Percentiles rank a stretch among this genome's conserved stretches.
Conservation (phyloP, 2,113 vertebrate species). For the Amphiprion percula region DNA sequence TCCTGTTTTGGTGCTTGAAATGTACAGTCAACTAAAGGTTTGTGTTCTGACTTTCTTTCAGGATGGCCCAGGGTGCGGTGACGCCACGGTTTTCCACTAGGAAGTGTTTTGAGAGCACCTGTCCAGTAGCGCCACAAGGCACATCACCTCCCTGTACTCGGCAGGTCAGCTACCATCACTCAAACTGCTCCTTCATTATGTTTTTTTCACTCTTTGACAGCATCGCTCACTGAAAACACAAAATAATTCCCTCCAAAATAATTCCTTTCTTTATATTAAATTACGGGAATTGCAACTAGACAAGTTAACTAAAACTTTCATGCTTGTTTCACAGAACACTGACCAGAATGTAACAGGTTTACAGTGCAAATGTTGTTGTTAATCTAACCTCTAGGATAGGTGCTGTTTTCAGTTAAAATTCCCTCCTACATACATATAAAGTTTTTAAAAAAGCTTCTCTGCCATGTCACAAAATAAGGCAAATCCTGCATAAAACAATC, state of each 20-base stretch:
- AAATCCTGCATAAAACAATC: neutral
- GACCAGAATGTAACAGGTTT: conserved; percentile 7
- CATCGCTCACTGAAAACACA: conserved; percentile 52
- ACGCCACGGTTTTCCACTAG: conserved; percentile 29
- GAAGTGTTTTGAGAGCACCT: conserved; percentile 69
- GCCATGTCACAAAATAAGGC: neutral
- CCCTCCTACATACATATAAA: too few relatives aligned
- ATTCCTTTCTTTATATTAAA: neutral
- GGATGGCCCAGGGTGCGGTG: conserved; percentile 37
- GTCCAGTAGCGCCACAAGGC: conserved; percentile 69
- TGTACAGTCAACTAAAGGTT: conserved; percentile 18
- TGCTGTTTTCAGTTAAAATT: too few relatives aligned
- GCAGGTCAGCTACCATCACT: conserved; percentile 79
- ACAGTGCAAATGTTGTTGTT: neutral
- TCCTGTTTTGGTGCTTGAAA: neutral
- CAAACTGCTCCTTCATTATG: conserved; percentile 67
- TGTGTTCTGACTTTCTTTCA: conserved; percentile 20
- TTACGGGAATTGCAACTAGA: neutral
- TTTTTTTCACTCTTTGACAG: conserved; percentile 54
- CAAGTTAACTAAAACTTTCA: neutral
- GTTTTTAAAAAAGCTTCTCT: too few relatives aligned
- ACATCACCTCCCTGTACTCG: conserved; percentile 68
- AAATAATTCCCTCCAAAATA: neutral
- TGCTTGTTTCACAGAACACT: neutral
- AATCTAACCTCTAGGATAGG: too few relatives aligned